These are phyloP conservation scores for Otocyon megalotis DNA, from an alignment of 2,113 vertebrate genomes.

Conservation along the genomic window DNA sequence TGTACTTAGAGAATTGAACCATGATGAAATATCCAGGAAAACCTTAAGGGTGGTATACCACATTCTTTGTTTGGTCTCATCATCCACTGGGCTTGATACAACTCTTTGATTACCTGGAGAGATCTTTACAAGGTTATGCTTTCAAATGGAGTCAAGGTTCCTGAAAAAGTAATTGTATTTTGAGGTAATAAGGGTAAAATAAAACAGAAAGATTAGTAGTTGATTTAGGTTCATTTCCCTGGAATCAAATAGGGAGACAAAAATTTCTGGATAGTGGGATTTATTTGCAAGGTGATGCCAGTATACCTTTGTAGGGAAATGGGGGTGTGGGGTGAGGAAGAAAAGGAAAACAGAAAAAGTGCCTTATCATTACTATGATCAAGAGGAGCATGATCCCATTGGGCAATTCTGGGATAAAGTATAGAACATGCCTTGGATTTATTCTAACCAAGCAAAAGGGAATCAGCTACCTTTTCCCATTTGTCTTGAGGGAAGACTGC, in stretches of 20 bases:
- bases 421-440: not conserved
- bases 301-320: not conserved
- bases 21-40: not conserved
- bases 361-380: not conserved
- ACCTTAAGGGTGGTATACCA: not conserved
- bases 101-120: not conserved
- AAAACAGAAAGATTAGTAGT: not conserved
- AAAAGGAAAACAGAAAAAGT: not conserved
- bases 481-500: not conserved
- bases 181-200: conserved; percentile 10
- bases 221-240: not conserved
- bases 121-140: not conserved
- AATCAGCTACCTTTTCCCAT: not conserved
- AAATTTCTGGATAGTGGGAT: not conserved
- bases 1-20: not conserved
- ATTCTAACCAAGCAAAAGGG: not conserved
- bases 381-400: not conserved
- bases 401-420: not conserved
- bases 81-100: not conserved
- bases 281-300: not conserved
- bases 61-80: not conserved
- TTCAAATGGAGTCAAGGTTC: not conserved
- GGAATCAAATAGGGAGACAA: not conserved
- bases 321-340: not conserved
- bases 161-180: not conserved